These are phyloP conservation scores for Lemur catta DNA, from an alignment of 2,797 vertebrate genomes.

Conservation along the genomic window DNA sequence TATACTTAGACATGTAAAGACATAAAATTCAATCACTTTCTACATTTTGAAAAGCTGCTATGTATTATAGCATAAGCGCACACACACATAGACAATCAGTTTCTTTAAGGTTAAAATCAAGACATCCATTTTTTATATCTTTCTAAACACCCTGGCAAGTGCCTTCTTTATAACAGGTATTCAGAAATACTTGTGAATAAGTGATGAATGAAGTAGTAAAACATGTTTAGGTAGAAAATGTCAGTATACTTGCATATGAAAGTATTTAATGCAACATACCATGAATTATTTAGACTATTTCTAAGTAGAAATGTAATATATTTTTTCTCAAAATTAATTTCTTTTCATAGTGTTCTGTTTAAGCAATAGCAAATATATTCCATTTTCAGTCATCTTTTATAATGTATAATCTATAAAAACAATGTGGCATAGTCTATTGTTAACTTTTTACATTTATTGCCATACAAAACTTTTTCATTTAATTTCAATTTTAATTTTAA, in stretches of 20 bases:
- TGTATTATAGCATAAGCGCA: not conserved
- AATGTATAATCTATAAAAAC: not conserved
- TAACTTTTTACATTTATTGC: not conserved
- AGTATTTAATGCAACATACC: not conserved
- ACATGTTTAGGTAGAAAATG: not conserved
- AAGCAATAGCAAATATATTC: not conserved
- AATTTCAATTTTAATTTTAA: not conserved
- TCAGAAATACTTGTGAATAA: not conserved
- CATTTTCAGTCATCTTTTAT: not conserved
- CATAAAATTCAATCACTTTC: not conserved
- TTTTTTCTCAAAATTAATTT: slow-evolving; percentile 1
- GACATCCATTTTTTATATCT: not conserved
- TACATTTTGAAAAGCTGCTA: not conserved
- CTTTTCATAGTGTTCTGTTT: not conserved
- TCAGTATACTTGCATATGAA: not conserved
- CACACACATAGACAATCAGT: not conserved
- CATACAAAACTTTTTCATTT: not conserved
- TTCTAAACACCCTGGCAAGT: not conserved
- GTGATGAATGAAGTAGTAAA: not conserved
- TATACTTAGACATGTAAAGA: not conserved
- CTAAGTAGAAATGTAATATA: not conserved
- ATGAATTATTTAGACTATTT: not conserved
- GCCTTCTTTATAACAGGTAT: not conserved
- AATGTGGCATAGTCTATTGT: not conserved
- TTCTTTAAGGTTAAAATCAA: not conserved